Evolutionary conservation across 2,113 vertebrate species (phyloP), one percentile per base, ranked within the genome.

Genomic region (Paracyprichromis sp.): DNA sequence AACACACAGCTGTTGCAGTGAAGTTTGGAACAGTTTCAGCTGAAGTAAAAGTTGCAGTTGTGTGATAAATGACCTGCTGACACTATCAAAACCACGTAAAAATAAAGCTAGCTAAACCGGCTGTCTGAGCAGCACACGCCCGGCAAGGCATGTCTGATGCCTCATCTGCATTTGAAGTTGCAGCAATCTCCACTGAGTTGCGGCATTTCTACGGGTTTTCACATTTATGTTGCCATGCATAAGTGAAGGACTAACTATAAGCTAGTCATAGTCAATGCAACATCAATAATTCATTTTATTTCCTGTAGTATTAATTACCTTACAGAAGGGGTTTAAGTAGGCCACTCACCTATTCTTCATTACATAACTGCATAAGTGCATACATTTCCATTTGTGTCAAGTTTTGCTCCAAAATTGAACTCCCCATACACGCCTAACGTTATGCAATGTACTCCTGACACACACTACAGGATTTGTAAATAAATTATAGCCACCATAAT

Each of bases 371-470:
- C 38, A 59, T 10, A 45, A 45, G 21, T 45, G 40, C 66, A 50
- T 31, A 19, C 24, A 26, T 73, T 66, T 57, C 40, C 83, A 84
- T 40, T 69, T 61, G 86, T 80, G 91, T 81, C 79, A 61, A 38
- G 52, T 56, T 56, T 40, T 89, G 93, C 57, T 86, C 87, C 11
- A 63, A 89, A 85, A 43, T 59, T 89, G 87, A 92, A 92, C 91
- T 86, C 80, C 31, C 3, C 52, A n/a, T 81, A 63, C 19, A 73
- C n/a, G 2, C 61, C 61, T 26, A 53, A 21, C 0, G 5, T 63
- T 82, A 82, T 3, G 66, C 31, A 81, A 56, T 88, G 45, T 78
- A n/a, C 45, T 78, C 45, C 45, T 34, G 43, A 57, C 59, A 52
- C 4, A 8, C 7, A 29, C 24, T 6, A 6, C 40, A 81, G 2